Conservation (phyloP, 2,888 invertebrate species). For the Eucriotettix oculatus region DNA sequence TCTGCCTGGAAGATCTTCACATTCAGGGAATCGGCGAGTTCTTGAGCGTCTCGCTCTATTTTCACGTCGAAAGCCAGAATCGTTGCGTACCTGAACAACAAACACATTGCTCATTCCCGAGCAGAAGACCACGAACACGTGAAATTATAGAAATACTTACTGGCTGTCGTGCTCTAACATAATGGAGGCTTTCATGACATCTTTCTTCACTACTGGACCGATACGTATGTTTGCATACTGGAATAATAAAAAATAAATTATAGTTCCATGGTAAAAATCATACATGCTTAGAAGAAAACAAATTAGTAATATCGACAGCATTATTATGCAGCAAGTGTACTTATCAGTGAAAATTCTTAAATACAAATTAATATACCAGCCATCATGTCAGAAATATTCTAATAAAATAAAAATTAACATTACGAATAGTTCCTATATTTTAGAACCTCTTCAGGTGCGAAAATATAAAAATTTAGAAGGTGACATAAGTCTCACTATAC, state of each 20-base stretch:
- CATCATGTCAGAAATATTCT: no score
- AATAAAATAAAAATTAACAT: no score
- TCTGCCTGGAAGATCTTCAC: constrained; percentile 97
- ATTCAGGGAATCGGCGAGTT: constrained; percentile 82
- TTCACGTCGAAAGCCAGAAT: constrained; percentile 99
- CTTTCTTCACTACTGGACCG: constrained; percentile 97
- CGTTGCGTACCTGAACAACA: constrained; percentile 62
- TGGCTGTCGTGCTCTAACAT: constrained; percentile 97
- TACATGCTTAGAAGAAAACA: no score
- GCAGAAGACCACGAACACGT: not conserved
- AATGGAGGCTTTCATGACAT: constrained; percentile 98
- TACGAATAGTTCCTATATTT: no score
- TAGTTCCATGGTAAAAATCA: no score
- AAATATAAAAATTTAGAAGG: no score
- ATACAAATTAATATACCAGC: no score
- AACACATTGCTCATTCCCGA: not conserved
- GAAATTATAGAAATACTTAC: constrained; percentile 35
- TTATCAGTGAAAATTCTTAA: no score
- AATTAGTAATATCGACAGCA: no score
- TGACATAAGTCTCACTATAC: no score
- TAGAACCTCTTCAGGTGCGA: no score
- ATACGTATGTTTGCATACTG: constrained; percentile 97
- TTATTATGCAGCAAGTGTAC: no score
- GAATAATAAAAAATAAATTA: constrained; percentile 23
- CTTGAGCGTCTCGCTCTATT: constrained; percentile 94